Evolutionary conservation across 2,113 vertebrate species (phyloP).

Genomic region (Muntiacus muntjak): DNA sequence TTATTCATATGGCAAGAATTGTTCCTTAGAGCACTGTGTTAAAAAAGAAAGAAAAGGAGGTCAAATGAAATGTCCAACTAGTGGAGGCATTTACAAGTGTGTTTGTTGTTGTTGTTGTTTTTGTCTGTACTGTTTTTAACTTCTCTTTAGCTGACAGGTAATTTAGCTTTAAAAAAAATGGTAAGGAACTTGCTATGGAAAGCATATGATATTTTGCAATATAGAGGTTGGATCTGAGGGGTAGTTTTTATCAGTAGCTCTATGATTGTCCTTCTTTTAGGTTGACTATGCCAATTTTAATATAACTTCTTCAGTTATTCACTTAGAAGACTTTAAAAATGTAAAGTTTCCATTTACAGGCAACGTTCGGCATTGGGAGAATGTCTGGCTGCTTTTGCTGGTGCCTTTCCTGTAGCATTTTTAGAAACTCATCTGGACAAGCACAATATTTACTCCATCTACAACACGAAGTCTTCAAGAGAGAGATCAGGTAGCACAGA

Average conservation of each 20-base stretch:
- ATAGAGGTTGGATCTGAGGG: background rate
- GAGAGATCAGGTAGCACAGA: slow-evolving; percentile 86
- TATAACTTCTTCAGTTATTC: background rate
- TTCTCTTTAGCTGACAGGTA: background rate
- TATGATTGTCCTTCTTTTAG: background rate
- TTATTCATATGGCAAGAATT: background rate
- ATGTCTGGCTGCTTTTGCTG: slow-evolving; percentile 93
- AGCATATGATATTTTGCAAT: background rate
- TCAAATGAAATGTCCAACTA: background rate
- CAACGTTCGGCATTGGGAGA: slow-evolving; percentile 94
- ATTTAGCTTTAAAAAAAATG: background rate
- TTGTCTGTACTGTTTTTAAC: background rate
- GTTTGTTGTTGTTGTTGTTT: background rate
- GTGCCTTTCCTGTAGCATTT: slow-evolving; percentile 95
- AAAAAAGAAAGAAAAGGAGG: background rate
- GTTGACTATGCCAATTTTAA: background rate
- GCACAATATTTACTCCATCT: slow-evolving; percentile 93
- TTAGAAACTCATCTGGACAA: slow-evolving; percentile 93
- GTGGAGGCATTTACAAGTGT: background rate
- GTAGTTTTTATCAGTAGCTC: background rate
- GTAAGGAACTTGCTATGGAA: background rate
- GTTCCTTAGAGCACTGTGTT: background rate
- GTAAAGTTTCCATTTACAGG: slow-evolving; percentile 75
- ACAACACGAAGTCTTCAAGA: slow-evolving; percentile 88
- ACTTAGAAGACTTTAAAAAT: background rate